Evolutionary conservation across 2,797 vertebrate genomes (phyloP).

Genomic region (Threskiornis aethiopicus): DNA sequence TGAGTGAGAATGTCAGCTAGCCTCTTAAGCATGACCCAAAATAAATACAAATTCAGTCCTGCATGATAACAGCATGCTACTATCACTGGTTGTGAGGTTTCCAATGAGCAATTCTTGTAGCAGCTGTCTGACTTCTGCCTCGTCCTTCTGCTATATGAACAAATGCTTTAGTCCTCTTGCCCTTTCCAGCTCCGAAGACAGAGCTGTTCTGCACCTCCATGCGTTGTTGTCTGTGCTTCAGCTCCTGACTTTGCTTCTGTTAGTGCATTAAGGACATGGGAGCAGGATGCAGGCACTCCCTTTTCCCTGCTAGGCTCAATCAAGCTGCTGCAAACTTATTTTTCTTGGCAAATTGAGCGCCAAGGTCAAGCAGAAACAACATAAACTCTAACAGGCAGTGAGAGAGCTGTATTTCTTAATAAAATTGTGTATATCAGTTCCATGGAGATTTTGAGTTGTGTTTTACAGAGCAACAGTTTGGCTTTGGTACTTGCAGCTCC

Average conservation of each 20-base stretch:
- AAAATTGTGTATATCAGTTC: neutral
- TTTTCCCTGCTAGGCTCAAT: neutral
- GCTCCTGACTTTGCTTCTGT: neutral
- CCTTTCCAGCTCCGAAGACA: neutral
- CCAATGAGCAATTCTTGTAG: neutral
- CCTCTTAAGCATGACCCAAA: neutral
- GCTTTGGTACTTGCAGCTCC: accelerated
- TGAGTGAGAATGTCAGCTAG: neutral
- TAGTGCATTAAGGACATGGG: accelerated
- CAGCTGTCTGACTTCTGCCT: neutral
- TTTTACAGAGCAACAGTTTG: neutral
- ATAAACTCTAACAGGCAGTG: neutral
- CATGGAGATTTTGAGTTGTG: neutral
- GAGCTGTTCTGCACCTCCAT: neutral
- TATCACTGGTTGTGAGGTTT: neutral
- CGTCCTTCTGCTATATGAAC: neutral
- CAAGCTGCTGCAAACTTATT: neutral
- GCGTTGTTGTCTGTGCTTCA: accelerated
- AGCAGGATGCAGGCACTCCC: neutral
- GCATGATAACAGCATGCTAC: neutral
- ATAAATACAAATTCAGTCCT: neutral
- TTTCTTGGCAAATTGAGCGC: neutral
- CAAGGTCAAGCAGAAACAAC: neutral
- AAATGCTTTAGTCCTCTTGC: neutral
- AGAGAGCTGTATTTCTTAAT: neutral